These are phyloP conservation scores for Gallinago stenura DNA, from an alignment of 2,797 vertebrate genomes.

Conservation along the genomic window DNA sequence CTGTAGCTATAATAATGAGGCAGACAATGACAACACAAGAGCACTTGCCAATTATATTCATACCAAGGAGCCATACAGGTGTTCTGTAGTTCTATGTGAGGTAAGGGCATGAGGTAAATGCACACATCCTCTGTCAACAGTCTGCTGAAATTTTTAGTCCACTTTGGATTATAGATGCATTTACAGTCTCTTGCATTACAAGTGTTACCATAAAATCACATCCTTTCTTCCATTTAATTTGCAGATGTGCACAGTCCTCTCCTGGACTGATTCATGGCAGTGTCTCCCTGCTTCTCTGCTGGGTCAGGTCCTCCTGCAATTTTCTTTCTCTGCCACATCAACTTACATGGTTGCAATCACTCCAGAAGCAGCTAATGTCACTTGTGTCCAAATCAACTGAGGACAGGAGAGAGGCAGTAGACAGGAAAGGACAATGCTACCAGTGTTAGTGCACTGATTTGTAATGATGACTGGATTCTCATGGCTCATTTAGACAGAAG, in stretches of 20 bases:
- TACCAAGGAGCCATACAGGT: not conserved
- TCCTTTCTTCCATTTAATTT: not conserved
- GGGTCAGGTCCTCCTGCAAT: not conserved
- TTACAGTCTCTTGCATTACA: not conserved
- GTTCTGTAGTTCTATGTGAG: not conserved
- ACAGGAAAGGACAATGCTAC: not conserved
- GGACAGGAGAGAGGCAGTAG: not conserved
- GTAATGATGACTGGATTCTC: not conserved
- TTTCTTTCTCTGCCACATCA: constrained; percentile 8
- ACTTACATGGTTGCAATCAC: not conserved
- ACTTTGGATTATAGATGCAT: not conserved
- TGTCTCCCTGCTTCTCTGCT: not conserved
- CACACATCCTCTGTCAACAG: not conserved
- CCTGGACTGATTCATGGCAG: not conserved
- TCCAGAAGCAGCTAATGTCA: not conserved
- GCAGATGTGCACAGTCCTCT: not conserved
- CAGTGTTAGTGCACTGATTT: not conserved
- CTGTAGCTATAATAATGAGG: not conserved
- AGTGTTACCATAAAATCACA: not conserved
- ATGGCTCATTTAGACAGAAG: not conserved
- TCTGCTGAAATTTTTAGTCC: not conserved
- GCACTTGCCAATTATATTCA: not conserved
- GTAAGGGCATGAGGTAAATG: not conserved
- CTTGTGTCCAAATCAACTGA: not conserved
- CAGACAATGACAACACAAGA: not conserved